Evolutionary conservation across 2,888 invertebrate species (phyloP), one percentile per base, ranked within the genome.

Genomic region (Patella caerulea): DNA sequence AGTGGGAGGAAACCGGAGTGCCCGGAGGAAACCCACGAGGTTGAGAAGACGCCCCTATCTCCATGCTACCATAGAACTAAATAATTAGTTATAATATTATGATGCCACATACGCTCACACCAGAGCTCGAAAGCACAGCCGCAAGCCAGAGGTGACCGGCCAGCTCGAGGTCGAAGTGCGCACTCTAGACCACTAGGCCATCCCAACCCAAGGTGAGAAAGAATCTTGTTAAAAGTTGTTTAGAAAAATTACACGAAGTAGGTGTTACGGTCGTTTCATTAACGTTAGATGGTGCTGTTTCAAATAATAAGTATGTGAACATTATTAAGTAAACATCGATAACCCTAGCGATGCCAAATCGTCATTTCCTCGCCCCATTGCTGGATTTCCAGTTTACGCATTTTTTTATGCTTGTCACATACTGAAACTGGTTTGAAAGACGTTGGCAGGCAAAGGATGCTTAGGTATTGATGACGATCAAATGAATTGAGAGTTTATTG

Each of bases 321-420:
- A 24, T 19, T 17, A n/a, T 45, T 52, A 45, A 17, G 71, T 34
- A 29, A 11, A n/a, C 7, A 71, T 45, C 17, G 52, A 65, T 65
- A 29, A 71, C 19, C 71, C 71, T 71, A 45, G 12, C n/a, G 19
- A 71, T 71, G n/a, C 29, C 17, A n/a, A 71, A n/a, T 71, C 71
- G 1, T 45, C 17, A 24, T 71, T 71, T 14, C 71, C 71, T 17
- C 71, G 19, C 29, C 71, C 71, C 14, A 52, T 71, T 11, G 34
- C n/a, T 71, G 34, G 24, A 19, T 45, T n/a, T 24, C 5, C n/a
- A 3, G 52, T 71, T 24, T 71, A 52, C 29, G 71, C 29, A 45
- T 45, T 71, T 71, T 14, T 71, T n/a, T 45, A 71, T 71, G 45
- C 71, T 24, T 71, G 71, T 71, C 71, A 71, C 24, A 71, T 71